Conservation (phyloP, 1,140 invertebrate genomes). For the Andrena cerasifolii region DNA sequence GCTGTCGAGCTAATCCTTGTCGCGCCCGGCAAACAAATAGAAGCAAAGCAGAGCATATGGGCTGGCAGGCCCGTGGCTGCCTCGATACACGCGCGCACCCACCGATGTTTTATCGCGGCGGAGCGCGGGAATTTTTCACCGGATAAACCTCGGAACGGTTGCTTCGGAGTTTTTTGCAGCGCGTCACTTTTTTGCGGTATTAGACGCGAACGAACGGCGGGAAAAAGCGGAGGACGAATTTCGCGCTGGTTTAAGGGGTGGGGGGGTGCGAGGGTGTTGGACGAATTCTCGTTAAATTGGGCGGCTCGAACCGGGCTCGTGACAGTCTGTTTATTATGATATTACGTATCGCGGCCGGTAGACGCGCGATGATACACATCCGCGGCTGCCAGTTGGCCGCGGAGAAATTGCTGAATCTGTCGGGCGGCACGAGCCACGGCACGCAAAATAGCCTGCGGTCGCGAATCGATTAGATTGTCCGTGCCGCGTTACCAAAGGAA, state of each 20-base stretch:
- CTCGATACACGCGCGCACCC: constrained; percentile 9
- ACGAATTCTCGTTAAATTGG: neutral
- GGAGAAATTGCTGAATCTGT: constrained; percentile 45
- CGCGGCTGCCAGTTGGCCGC: constrained; percentile 8
- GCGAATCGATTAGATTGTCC: constrained; percentile 45
- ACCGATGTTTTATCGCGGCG: constrained; percentile 33
- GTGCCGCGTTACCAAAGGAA: constrained; percentile 41
- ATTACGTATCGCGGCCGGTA: constrained; percentile 14
- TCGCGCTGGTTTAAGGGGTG: neutral
- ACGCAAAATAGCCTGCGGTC: constrained; percentile 45
- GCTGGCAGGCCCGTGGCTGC: neutral
- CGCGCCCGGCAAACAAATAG: constrained; percentile 14
- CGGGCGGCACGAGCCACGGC: constrained; percentile 19
- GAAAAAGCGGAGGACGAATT: too few species aligned
- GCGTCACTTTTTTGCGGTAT: constrained; percentile 17
- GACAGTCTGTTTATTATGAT: constrained; percentile 10
- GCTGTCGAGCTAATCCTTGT: constrained; percentile 35
- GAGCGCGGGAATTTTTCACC: constrained; percentile 40
- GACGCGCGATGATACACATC: constrained; percentile 22
- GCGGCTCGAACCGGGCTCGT: neutral
- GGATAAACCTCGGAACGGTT: constrained; percentile 41
- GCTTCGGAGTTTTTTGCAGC: neutral
- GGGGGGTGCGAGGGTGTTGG: neutral
- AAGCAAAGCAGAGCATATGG: neutral
- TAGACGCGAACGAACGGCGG: neutral